Base-by-base conservation (phyloP, 2,113 vertebrate species). In the Chamaetylas fuelleborni region DNA sequence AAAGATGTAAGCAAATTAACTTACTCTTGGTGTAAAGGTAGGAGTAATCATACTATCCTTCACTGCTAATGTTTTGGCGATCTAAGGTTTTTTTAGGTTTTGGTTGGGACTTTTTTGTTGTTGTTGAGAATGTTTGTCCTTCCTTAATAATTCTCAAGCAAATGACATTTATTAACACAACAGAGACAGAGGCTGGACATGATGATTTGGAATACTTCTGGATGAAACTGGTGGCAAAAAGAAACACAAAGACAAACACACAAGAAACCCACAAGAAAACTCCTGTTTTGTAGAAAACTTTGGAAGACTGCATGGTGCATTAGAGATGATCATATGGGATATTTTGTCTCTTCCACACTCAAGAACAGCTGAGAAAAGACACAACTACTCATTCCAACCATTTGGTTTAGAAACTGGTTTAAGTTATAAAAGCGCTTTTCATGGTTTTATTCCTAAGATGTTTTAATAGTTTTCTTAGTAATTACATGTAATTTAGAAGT, bases 211-310 rank as follows among this genome's bases (percentile, higher is more conserved):
- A 67, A 64, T 71, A 50, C 45, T 90, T 86, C 50, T 47, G 7
- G 5, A 10, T 64, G 54, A 67, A 90, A 79, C 19, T 67, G 5
- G 8, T 79, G 25, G 3, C 4, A 53, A 65, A 67, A 56, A 47
- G n/a, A 12, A 16, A 12, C 8, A 51, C 1, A 19, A 36, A 36
- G 25, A 33, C 33, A 45, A 43, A 36, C 36, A 45, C 36, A 57
- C 2, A n/a, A 38, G 61, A 47, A 29, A 20, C 4, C 1, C 14
- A 38, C 23, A 8, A 34, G 23, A 57, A 54, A 9, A 1, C 1
- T 1, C 15, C 9, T 67, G 2, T 11, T 29, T 38, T 19, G 2
- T 38, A 48, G 43, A 76, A 91, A 51, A 61, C 8, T n/a, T 85
- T 61, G 25, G 28, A 82, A 36, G 8, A 48, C 9, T 76, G 16